phyloP scores from a whole-genome alignment of 2,888 invertebrate genomes.

The Sialis lutaria region DNA sequence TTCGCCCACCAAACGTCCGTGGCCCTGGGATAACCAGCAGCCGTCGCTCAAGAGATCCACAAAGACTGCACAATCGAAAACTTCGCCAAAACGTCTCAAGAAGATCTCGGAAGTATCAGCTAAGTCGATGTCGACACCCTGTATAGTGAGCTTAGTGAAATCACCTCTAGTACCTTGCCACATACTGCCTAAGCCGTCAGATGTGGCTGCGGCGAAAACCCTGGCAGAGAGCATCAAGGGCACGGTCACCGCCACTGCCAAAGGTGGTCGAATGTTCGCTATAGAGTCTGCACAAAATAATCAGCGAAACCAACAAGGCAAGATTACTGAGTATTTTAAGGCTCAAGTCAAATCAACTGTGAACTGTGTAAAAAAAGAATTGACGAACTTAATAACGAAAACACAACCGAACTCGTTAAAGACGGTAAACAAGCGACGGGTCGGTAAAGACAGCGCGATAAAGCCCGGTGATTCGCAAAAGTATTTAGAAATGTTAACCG shows the following conservation, averaged over 20 bases:
- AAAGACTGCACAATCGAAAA: constrained; percentile 1
- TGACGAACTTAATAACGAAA: background rate
- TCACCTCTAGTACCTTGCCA: constrained; percentile 2
- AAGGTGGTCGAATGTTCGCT: background rate
- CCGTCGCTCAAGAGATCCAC: constrained; percentile 1
- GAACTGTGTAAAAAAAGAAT: background rate
- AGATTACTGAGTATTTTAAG: constrained; percentile 73
- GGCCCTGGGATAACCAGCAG: constrained; percentile 13
- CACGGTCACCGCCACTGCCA: background rate
- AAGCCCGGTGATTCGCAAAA: constrained; percentile 1
- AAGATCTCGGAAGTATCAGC: constrained; percentile 1
- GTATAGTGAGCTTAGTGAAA: constrained; percentile 1
- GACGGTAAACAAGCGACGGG: background rate
- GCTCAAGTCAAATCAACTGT: constrained; percentile 57
- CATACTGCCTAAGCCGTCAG: constrained; percentile 4
- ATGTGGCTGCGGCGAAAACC: background rate
- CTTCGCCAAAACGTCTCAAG: constrained; percentile 5
- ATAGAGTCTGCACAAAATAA: background rate
- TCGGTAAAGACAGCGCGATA: background rate
- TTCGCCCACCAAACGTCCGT: constrained; percentile 15
- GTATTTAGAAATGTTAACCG: constrained; percentile 4
- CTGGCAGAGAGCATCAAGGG: background rate
- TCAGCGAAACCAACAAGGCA: constrained; percentile 40
- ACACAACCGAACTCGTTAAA: background rate
- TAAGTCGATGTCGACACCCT: background rate